These are phyloP conservation scores for Notospermus geniculatus DNA, from an alignment of 1,140 invertebrate genomes.

Conservation along the genomic window DNA sequence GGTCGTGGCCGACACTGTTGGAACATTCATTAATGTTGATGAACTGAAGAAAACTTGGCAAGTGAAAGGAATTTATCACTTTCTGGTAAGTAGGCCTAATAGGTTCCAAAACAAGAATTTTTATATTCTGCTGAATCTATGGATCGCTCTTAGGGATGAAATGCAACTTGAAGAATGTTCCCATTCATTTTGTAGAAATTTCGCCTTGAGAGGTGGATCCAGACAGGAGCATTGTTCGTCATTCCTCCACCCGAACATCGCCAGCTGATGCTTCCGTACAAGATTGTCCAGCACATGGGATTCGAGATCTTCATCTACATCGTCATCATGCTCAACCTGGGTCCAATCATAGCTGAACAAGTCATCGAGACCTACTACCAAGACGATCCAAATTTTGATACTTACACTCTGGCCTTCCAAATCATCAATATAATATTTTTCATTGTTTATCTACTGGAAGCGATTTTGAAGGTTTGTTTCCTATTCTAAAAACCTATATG, in stretches of 20 bases:
- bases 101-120: too few relatives aligned
- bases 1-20: conserved; percentile 36
- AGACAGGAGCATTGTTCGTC: conserved; percentile 15
- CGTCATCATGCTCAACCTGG: conserved; percentile 36
- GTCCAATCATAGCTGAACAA: conserved; percentile 9
- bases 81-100: conserved; percentile 26
- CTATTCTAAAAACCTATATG: too few relatives aligned
- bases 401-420: conserved; percentile 2
- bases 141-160: too few relatives aligned
- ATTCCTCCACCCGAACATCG: conserved; percentile 20
- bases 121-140: too few relatives aligned
- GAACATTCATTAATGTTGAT: conserved; percentile 40
- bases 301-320: conserved; percentile 33
- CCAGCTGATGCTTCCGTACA: conserved; percentile 17
- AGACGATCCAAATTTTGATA: background rate
- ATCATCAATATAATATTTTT: conserved; percentile 30
- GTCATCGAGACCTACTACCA: background rate
- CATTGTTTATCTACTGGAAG: conserved; percentile 37
- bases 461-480: conserved; percentile 34
- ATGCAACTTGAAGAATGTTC: too few relatives aligned
- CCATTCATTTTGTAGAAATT: conserved; percentile 32
- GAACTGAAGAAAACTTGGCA: conserved; percentile 47
- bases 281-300: conserved; percentile 19
- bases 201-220: conserved; percentile 24
- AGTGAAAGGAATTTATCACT: conserved; percentile 27